These are phyloP conservation scores for Ornithorhynchus anatinus DNA, from an alignment of 2,113 vertebrate species.

Conservation along the genomic window DNA sequence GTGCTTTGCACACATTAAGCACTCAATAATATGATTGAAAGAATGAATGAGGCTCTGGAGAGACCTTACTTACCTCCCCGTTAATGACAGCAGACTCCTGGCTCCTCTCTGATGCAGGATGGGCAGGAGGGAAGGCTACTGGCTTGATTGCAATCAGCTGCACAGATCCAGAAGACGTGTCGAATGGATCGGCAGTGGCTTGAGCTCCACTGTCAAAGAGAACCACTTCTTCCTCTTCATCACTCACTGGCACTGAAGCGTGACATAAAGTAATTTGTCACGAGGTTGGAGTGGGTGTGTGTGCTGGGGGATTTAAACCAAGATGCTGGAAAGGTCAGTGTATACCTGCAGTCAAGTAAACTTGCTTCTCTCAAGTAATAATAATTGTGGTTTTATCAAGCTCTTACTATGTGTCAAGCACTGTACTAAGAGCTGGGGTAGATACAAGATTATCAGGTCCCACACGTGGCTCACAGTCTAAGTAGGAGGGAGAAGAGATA, in stretches of 20 bases:
- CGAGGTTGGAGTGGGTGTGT: neutral
- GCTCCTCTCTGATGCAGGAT: constrained; percentile 83
- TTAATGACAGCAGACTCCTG: constrained; percentile 87
- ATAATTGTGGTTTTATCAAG: no score
- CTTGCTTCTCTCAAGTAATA: no score
- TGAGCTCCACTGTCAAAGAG: constrained; percentile 76
- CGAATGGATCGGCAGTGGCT: constrained; percentile 82
- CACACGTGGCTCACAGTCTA: no score
- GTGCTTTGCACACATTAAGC: no score
- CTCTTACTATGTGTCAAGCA: no score
- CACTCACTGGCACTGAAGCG: constrained; percentile 69
- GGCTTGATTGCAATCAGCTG: constrained; percentile 95
- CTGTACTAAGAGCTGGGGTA: no score
- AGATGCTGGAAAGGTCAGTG: neutral
- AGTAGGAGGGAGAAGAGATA: no score
- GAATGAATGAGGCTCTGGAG: no score
- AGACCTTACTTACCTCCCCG: constrained; percentile 94
- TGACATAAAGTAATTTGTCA: constrained; percentile 1
- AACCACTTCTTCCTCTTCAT: constrained; percentile 75
- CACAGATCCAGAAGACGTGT: constrained; percentile 93
- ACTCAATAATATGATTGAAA: no score
- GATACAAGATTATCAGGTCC: no score
- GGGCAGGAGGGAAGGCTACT: constrained; percentile 76
- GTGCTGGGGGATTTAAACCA: neutral
- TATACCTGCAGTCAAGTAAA: neutral